phyloP scores from a whole-genome alignment of 1,140 invertebrate genomes.

The Choristoneura fumiferana region DNA sequence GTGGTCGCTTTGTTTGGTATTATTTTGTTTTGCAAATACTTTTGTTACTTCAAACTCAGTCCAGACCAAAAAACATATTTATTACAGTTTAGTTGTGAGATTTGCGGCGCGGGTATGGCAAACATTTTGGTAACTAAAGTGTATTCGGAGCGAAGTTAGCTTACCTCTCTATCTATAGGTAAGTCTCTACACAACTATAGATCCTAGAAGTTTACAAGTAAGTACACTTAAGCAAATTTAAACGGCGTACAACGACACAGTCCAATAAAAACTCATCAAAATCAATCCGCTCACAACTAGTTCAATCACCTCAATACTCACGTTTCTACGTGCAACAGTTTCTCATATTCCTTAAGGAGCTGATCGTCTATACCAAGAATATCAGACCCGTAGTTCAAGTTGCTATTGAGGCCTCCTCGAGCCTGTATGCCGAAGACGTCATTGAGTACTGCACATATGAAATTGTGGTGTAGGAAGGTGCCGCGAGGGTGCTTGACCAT shows the following conservation, averaged over 20 bases:
- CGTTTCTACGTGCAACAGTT: conserved; percentile 86
- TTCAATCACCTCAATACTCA: conserved; percentile 59
- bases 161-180: too few relatives aligned
- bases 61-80: too few relatives aligned
- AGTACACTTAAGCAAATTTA: too few relatives aligned
- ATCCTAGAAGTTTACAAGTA: too few relatives aligned
- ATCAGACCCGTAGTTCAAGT: conserved; percentile 88
- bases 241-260: too few relatives aligned
- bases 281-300: background rate
- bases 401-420: conserved; percentile 85
- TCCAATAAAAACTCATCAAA: too few relatives aligned
- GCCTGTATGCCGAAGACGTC: conserved; percentile 96
- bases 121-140: too few relatives aligned
- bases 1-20: background rate
- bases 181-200: too few relatives aligned
- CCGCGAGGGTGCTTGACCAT: conserved; percentile 89
- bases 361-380: conserved; percentile 90
- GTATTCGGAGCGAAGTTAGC: background rate
- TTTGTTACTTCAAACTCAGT: background rate
- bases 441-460: conserved; percentile 91
- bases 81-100: too few relatives aligned
- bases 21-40: background rate
- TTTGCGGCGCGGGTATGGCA: too few relatives aligned
- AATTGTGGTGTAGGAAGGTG: conserved; percentile 94
- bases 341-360: conserved; percentile 87